Evolutionary conservation across 2,888 invertebrate species (phyloP).

Genomic region (Clunio marinus): DNA sequence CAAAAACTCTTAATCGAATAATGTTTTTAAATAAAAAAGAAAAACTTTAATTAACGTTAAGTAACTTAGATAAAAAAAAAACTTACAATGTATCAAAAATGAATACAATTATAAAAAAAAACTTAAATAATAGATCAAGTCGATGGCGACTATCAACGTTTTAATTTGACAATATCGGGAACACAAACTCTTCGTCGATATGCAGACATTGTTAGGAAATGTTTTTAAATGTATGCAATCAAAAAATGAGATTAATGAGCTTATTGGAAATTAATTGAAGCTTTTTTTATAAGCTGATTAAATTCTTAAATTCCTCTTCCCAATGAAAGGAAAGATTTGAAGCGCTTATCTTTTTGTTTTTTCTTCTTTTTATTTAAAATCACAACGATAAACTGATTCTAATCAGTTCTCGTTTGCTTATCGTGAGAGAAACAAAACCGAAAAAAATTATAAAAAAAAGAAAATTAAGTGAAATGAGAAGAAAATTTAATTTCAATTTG

Average conservation of each 20-base stretch:
- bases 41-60: constrained; percentile 30
- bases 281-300: not conserved
- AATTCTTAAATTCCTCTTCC: constrained; percentile 9
- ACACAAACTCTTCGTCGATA: constrained; percentile 35
- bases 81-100: not conserved
- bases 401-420: no score
- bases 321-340: constrained; percentile 12
- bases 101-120: constrained; percentile 36
- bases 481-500: no score
- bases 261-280: not conserved
- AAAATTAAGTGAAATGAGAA: no score
- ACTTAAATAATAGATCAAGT: constrained; percentile 25
- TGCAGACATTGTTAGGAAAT: constrained; percentile 22
- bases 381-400: no score
- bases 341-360: no score
- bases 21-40: constrained; percentile 29
- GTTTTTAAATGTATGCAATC: not conserved
- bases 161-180: constrained; percentile 41
- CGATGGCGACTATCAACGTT: constrained; percentile 39
- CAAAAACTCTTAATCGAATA: constrained; percentile 10
- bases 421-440: no score
- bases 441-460: no score
- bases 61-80: constrained; percentile 33
- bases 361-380: no score
- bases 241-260: no score